These are phyloP conservation scores for Notolepis coatsorum DNA, from an alignment of 2,797 vertebrate species.

Conservation along the genomic window DNA sequence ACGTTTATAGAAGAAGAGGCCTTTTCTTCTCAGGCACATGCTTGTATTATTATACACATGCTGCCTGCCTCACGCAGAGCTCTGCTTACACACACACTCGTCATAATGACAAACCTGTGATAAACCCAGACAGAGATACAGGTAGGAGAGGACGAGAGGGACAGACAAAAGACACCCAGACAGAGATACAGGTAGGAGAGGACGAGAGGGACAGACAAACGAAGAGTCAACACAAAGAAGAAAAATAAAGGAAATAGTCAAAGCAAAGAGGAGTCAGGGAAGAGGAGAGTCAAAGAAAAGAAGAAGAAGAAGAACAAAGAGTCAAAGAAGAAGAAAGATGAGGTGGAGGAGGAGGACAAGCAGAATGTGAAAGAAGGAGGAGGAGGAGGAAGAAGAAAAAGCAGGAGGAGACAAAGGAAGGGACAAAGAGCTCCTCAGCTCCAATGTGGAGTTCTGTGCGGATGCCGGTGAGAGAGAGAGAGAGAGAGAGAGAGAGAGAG, in stretches of 20 bases:
- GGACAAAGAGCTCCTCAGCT: neutral
- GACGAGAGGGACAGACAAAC: neutral
- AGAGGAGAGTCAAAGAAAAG: neutral
- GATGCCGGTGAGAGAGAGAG: conserved; percentile 22
- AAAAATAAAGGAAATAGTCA: neutral
- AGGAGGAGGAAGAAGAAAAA: neutral
- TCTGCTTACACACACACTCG: too few species aligned
- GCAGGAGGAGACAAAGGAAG: conserved; percentile 15
- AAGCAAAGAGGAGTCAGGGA: neutral
- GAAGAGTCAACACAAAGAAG: neutral
- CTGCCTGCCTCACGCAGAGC: too few species aligned
- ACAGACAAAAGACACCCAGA: neutral
- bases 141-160: neutral
- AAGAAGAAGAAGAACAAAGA: neutral
- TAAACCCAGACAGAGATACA: too few species aligned
- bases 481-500: neutral
- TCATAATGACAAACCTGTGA: too few species aligned
- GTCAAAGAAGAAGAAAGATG: neutral
- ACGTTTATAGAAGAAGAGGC: conserved; percentile 12
- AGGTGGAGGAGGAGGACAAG: neutral
- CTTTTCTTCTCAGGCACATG: conserved; percentile 16
- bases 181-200: neutral
- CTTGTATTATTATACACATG: too few species aligned
- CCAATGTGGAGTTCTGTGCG: conserved; percentile 15
- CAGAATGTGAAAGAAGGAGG: neutral